Evolutionary conservation across 2,797 vertebrate genomes (phyloP).

Genomic region (Alca torda): DNA sequence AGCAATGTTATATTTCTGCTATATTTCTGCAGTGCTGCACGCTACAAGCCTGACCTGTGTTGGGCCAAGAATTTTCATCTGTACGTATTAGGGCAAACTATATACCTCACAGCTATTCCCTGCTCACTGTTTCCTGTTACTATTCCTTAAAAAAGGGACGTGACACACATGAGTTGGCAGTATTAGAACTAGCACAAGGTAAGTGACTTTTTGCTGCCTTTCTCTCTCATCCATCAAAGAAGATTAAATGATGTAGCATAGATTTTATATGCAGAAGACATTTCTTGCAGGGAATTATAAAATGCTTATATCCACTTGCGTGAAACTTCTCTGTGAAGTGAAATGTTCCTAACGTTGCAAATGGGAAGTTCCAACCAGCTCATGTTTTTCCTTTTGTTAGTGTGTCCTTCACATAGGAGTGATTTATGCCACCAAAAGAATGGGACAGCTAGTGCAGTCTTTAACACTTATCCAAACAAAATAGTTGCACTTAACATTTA

Average conservation of each 20-base stretch:
- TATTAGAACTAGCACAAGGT: background rate
- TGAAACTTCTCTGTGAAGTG: background rate
- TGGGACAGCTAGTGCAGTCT: background rate
- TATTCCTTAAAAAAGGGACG: background rate
- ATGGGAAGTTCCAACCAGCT: background rate
- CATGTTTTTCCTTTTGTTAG: background rate
- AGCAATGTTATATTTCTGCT: background rate
- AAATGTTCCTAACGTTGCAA: background rate
- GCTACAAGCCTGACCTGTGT: background rate
- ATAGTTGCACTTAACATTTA: background rate
- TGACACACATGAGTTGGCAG: background rate
- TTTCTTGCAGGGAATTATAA: background rate
- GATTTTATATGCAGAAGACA: background rate
- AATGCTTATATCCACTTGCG: background rate
- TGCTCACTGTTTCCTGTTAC: background rate
- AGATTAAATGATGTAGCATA: background rate
- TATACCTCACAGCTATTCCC: background rate
- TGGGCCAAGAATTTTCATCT: background rate
- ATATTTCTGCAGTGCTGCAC: background rate
- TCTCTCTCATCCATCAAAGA: background rate
- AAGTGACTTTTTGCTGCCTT: constrained; percentile 12
- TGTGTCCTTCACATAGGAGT: background rate
- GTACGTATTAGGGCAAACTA: background rate
- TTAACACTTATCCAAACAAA: background rate
- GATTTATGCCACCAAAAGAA: background rate